phyloP scores from a whole-genome alignment of 1,140 invertebrate genomes.

The Euglossa dilemma region DNA sequence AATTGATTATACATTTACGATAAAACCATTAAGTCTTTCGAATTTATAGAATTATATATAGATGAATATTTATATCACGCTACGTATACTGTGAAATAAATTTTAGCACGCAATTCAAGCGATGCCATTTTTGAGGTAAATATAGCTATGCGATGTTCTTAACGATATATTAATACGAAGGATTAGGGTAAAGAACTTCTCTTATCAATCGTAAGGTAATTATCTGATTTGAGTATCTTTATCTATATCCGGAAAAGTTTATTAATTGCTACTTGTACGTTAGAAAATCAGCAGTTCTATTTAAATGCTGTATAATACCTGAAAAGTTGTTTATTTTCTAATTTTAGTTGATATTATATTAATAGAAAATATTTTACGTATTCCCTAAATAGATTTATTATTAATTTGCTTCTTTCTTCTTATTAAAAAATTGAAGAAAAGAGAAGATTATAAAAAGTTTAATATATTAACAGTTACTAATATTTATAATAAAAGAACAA shows the following conservation, averaged over 20 bases:
- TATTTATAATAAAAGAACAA: neutral
- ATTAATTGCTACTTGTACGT: neutral
- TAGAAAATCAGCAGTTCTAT: neutral
- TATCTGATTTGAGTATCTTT: neutral
- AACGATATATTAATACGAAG: neutral
- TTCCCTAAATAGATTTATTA: neutral
- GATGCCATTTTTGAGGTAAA: neutral
- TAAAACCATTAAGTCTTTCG: neutral
- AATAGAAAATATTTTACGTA: neutral
- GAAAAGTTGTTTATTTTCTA: neutral
- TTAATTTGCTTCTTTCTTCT: neutral
- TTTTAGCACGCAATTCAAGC: neutral
- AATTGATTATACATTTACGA: no score
- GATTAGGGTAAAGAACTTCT: neutral
- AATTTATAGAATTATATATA: neutral
- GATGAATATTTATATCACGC: no score
- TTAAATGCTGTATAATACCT: neutral
- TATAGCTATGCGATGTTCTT: neutral
- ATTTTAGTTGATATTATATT: neutral
- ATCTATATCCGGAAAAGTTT: neutral
- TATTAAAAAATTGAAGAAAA: neutral
- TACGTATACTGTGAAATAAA: neutral
- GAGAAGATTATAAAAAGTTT: neutral
- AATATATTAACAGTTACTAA: no score
- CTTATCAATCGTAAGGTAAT: neutral